Base-by-base conservation (phyloP, 2,113 vertebrate species). In the Bufo gargarizans region DNA sequence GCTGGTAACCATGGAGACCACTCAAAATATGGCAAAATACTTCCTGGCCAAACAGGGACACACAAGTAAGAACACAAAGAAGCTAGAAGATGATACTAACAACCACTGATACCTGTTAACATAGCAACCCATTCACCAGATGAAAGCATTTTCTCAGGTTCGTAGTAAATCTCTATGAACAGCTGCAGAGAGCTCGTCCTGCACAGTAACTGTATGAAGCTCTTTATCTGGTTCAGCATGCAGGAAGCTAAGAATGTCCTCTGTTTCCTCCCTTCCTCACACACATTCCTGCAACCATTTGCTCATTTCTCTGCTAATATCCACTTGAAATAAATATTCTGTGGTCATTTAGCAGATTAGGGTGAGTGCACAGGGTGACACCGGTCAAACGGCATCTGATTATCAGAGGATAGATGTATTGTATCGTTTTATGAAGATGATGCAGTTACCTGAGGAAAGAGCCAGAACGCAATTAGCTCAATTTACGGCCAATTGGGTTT, bases 1-100 rank as follows among this genome's bases (percentile, higher is more conserved):
- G 81, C 58, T 89, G 71, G 87, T 89, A 77, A 84, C 87, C 72
- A 89, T 43, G 74, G 81, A 82, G 67, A 8, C 17, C 2, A 56
- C 72, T 77, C 82, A 84, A 84, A 89, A 89, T 84, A 88, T 22
- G 17, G 72, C 72, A 84, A 77, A 89, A 89, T 89, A 89, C 87
- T 89, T 84, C 87, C 87, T 89, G 87, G 74, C 82, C 47, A 84
- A 84, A 69, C 17, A 77, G 59, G 59, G 82, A 89, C 16, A 89
- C 82, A 47, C 8, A 82, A 56, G 71, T 17, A 67, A 43, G 7
- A 89, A 89, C 3, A 69, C 16, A 77, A 74, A 74, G 43, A 80
- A 20, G 80, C 8, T 14, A 8, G 58, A 67, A 20, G 50, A 82
- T 88, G 63, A 74, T 76, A 71, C 65, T 83, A 82, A 72, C 55